These are phyloP conservation scores for Scaptodrosophila lebanonensis DNA, from an alignment of 1,140 invertebrate genomes.

Conservation along the genomic window DNA sequence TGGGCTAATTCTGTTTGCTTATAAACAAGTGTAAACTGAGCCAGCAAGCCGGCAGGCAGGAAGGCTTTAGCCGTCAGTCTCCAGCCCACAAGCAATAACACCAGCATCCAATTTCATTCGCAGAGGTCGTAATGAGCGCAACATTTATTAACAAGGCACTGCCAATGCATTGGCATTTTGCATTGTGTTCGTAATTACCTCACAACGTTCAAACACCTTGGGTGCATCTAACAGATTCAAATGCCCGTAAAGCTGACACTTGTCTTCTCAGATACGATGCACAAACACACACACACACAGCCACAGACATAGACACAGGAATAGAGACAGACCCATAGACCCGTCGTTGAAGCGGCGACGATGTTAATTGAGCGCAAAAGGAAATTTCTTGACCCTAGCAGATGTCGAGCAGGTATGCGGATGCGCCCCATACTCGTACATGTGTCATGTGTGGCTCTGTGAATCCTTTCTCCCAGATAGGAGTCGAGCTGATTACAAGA, in stretches of 20 bases:
- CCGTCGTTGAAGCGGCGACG: no score
- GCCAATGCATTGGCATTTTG: slow-evolving; percentile 63
- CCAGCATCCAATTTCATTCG: slow-evolving; percentile 58
- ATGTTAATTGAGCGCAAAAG: slow-evolving; percentile 19
- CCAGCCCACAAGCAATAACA: slow-evolving; percentile 10
- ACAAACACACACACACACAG: no score
- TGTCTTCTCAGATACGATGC: no score
- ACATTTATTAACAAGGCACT: slow-evolving; percentile 54
- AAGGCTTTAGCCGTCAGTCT: slow-evolving; percentile 30
- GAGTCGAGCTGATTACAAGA: slow-evolving; percentile 23
- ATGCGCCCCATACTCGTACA: slow-evolving; percentile 18
- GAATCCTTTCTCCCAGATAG: slow-evolving; percentile 28
- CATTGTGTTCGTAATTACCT: slow-evolving; percentile 63
- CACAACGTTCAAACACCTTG: slow-evolving; percentile 26
- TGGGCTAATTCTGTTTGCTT: slow-evolving; percentile 45
- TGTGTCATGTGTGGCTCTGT: no score
- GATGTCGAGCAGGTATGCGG: slow-evolving; percentile 34
- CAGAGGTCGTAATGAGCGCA: slow-evolving; percentile 10
- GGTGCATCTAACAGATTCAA: slow-evolving; percentile 18
- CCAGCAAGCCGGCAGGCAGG: slow-evolving; percentile 40
- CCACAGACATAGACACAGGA: no score
- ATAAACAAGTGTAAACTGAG: slow-evolving; percentile 64
- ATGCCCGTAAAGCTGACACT: no score
- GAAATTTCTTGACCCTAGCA: slow-evolving; percentile 32
- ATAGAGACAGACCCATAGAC: no score